A percentile compares a stretch with the other conserved stretches of the same genome.
phyloP scores from a whole-genome alignment of 2,113 vertebrate genomes.

The Pionites leucogaster region DNA sequence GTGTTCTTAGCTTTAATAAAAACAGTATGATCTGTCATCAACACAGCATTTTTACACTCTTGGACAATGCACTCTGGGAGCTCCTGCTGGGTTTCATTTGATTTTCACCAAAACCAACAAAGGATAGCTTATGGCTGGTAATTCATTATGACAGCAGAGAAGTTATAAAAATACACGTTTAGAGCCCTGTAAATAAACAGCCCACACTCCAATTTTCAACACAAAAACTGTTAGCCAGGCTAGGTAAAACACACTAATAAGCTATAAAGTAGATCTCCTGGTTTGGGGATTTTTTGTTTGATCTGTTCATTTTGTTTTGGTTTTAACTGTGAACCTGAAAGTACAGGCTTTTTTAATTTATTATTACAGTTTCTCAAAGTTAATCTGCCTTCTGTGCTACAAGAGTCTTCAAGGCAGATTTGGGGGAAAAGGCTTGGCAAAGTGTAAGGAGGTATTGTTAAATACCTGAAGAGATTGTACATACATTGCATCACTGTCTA shows the following conservation, averaged over 20 bases:
- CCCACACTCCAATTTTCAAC: slow-evolving; percentile 40
- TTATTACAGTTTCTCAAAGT: not conserved
- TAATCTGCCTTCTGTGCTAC: not conserved
- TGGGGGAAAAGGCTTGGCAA: slow-evolving; percentile 24
- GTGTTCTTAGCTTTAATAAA: slow-evolving; percentile 90
- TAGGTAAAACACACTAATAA: not conserved
- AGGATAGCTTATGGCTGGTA: slow-evolving; percentile 81
- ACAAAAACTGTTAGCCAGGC: slow-evolving; percentile 13
- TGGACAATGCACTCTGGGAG: slow-evolving; percentile 81
- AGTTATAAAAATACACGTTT: slow-evolving; percentile 79
- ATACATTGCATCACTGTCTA: slow-evolving; percentile 32
- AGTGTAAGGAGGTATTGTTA: slow-evolving; percentile 35
- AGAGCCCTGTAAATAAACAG: slow-evolving; percentile 75
- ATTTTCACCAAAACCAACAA: slow-evolving; percentile 84
- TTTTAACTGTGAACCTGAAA: not conserved
- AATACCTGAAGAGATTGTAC: slow-evolving; percentile 1
- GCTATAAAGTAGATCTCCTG: not conserved
- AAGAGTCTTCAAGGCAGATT: not conserved
- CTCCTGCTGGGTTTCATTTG: slow-evolving; percentile 90
- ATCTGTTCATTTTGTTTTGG: not conserved
- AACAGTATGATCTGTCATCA: slow-evolving; percentile 92
- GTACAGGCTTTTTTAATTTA: slow-evolving; percentile 1
- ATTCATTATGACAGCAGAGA: slow-evolving; percentile 86
- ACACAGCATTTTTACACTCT: slow-evolving; percentile 81
- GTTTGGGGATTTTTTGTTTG: not conserved